Base-by-base conservation (phyloP, 2,797 vertebrate species). In the Chrysocyon brachyurus region DNA sequence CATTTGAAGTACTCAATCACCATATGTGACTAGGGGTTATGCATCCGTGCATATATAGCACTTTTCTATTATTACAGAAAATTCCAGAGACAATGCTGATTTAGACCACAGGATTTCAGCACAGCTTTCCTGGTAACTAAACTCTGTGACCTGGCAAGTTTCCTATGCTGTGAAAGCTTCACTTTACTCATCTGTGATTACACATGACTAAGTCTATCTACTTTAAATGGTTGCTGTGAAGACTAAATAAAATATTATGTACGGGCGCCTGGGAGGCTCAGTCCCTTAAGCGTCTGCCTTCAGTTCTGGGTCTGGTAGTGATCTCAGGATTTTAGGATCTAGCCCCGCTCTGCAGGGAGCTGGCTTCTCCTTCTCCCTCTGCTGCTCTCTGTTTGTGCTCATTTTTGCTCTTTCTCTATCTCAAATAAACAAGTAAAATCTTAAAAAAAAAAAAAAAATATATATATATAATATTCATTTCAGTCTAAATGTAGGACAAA, bases 161-260 rank as follows among this genome's bases (percentile, higher is more conserved):
- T 90, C 17, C 19, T 22, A 77, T 6, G 3, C 26, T 90, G 19
- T 54, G 46, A 56, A 63, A 22, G 1, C n/a, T 49, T 59, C 5
- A 24, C 2, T 92, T 59, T 59, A 56, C 2, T 79, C 54, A 64
- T n/a, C 49, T 87, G 26, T 56, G 40, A 93, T 40, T 84, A 59
- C 95, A 57, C 8, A 16, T 12, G 1, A 63, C 16, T 66, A 75
- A 82, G 4, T 81, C 54, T 77, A 72, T 19, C 4, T 66, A 56
- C 31, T 77, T 70, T 73, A 77, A 56, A 40, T 75, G 79, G 9
- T 46, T 79, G 28, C 31, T 86, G 3, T 33, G 17, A 88, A 83
- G 12, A 96, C 92, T 91, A 97, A 84, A 54, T 83, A 33, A 72
- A 17, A 82, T 33, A 49, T 85, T 59, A 59, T 22, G n/a, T 14